Base-by-base conservation (phyloP, 1,140 invertebrate species). In the Scaptomyza hsui region DNA sequence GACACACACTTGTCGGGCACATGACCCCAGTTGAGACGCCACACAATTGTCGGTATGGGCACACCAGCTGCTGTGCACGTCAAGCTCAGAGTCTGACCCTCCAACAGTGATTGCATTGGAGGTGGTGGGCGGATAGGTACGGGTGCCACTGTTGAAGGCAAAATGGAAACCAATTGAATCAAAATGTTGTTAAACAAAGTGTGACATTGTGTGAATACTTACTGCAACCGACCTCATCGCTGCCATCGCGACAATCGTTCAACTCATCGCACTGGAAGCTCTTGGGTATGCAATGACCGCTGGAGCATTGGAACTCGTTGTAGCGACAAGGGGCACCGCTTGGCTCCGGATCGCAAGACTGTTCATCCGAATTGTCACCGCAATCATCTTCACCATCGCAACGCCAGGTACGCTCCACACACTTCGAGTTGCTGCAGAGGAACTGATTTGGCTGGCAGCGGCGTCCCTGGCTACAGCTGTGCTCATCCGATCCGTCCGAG, bases 21-120 rank as follows among this genome's bases (percentile, higher is more conserved):
- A 83, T 99, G 97, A 3, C 98, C 97, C 98, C 98, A 99, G 92
- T 99, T 99, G 1, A 98, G 93, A 53, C 98, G 94, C 98, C 98
- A 99, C 16, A 96, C 95, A 62, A 99, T 97, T 47, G 97, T 94
- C 0, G 99, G 98, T 0, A 94, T 94, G 0, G 99, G 99, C 0
- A 97, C 94, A 45, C 98, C 99, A 1, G 96, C 94, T 0, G 97
- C 98, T 19, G 94, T 94, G 86, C 99, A 99, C 4, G 93, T 94
- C 16, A 99, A 93, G 2, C 94, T 94, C 53, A 99, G 94, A 0
- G 94, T 93, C 2, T 95, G 94, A 3, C 97, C 96, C 41, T 94
- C 91, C 24, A 94, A 92, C 0, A 98, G 92, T 10, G 92, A 92
- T 0, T 97, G 91, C 89, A 95, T 94, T 1, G 95, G 93, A 1